Evolutionary conservation across 2,797 vertebrate genomes (phyloP), one percentile per base, ranked within the genome.

Genomic region (Sebastes diploproa): DNA sequence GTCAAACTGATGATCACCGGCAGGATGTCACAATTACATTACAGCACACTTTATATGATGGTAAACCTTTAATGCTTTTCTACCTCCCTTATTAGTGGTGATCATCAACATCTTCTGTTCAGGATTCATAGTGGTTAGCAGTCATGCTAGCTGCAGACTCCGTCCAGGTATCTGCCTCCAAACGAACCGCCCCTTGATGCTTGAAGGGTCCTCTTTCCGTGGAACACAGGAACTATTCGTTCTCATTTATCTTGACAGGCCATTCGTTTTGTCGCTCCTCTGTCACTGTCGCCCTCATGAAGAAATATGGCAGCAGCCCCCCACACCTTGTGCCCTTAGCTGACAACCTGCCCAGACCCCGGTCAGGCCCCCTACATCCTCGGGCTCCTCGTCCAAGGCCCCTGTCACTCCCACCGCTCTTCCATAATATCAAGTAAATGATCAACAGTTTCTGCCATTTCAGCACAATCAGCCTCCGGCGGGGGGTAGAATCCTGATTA

Each of bases 181-280:
- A 90, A 92, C 32, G 65, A 91, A 85, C 80, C 87, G 66, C 59
- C 82, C 70, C 90, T 94, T 92, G 94, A 95, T 92, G 92, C 89
- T 93, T 94, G 93, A 95, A 93, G 91, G 90, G 81, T 92, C 94
- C 83, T 87, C 89, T 92, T 95, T 86, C 91, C 80, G 77, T 74
- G 81, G 85, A 91, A 89, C 87, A 91, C 86, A 87, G 81, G 75
- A 94, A 94, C 95, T 93, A 96, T 96, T 95, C 82, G 78, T 96
- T 92, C 94, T 96, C 95, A 95, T 96, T 95, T 95, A 80, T 84
- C 91, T 59, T 95, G 95, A 96, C 96, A 96, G 95, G 93, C 93
- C 95, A 95, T 95, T 95, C 95, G 88, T 95, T 95, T 93, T 90
- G 91, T 90, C 58, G 90, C 95, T 92, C 90, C 91, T 93, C 91